Base-by-base conservation (phyloP, 1,140 invertebrate species). In the Euwallacea similis region DNA sequence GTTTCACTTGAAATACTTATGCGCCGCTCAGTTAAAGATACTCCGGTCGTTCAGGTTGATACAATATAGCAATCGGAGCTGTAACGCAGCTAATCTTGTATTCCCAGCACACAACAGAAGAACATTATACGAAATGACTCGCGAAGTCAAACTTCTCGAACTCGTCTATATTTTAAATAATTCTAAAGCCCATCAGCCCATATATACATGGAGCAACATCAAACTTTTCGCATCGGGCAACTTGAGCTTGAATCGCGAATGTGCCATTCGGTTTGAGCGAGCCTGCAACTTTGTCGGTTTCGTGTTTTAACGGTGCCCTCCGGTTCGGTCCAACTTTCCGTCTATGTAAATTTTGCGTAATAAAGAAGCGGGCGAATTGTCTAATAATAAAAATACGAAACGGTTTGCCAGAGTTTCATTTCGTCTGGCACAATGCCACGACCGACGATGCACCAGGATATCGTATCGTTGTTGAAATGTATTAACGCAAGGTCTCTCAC, bases 361-460 rank as follows among this genome's bases (percentile, higher is more conserved):
- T 73, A 73, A 73, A 73, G 72, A 73, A 73, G 72, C 72, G 72
- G 71, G 62, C 47, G 59, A 70, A 73, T 73, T 73, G 67, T 73
- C 66, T 73, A 73, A 73, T 73, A 73, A 73, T 73, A 73, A 73
- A 73, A 73, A 73, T 73, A 70, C 72, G 66, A 56, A 66, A 66
- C 65, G 65, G 53, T 66, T 33, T 59, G 55, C 65, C 55, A 66
- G 56, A 69, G 66, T 69, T 61, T 61, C 66, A 54, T 69, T 69
- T 61, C 66, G 58, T 61, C 58, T 69, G 66, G 66, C 66, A 69
- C n/a, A 61, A 53, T 61, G 66, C 66, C 66, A 69, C 65, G 55
- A 66, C 65, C 65, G 65, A 33, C 21, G 21, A 66, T 66, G 66
- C 66, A 54, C 66, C 66, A 66, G 56, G 66, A 68, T 68, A 68